Conservation (phyloP, 2,113 vertebrate species). For the Limanda limanda region DNA sequence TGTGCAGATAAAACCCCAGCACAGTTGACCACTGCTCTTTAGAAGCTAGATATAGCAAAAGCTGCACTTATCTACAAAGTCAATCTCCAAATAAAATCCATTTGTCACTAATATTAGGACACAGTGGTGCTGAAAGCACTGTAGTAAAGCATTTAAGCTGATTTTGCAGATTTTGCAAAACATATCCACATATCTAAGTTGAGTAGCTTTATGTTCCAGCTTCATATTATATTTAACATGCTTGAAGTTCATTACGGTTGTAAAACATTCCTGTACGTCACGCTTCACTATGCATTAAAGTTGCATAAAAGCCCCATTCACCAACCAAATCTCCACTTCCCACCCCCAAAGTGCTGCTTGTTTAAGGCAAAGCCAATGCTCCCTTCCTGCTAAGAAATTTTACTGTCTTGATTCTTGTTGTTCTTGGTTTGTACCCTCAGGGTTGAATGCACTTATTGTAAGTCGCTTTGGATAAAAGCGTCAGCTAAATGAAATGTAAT, state of each 20-base stretch:
- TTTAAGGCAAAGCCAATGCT: constrained; percentile 13
- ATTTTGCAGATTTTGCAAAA: constrained; percentile 38
- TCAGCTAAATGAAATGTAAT: too few relatives aligned
- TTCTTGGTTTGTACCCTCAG: too few relatives aligned
- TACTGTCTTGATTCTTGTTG: too few relatives aligned
- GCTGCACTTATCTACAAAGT: constrained; percentile 12
- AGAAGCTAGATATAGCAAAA: constrained; percentile 45
- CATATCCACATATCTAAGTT: constrained; percentile 17
- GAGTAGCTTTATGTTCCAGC: constrained; percentile 24
- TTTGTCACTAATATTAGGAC: constrained; percentile 17
- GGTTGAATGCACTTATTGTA: too few relatives aligned
- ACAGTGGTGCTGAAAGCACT: not conserved
- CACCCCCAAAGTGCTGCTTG: not conserved
- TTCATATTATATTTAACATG: constrained; percentile 47
- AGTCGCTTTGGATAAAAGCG: too few relatives aligned
- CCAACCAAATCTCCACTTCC: constrained; percentile 40
- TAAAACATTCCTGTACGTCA: constrained; percentile 42
- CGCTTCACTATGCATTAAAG: constrained; percentile 36
- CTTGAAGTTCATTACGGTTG: constrained; percentile 25
- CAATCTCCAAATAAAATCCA: constrained; percentile 26
- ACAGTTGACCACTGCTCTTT: constrained; percentile 21
- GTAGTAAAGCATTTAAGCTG: constrained; percentile 16
- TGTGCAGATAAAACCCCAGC: constrained; percentile 41
- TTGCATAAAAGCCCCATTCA: constrained; percentile 41
- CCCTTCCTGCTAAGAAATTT: not conserved